phyloP scores from a whole-genome alignment of 2,888 invertebrate species.

The Nymphalis polychloros region DNA sequence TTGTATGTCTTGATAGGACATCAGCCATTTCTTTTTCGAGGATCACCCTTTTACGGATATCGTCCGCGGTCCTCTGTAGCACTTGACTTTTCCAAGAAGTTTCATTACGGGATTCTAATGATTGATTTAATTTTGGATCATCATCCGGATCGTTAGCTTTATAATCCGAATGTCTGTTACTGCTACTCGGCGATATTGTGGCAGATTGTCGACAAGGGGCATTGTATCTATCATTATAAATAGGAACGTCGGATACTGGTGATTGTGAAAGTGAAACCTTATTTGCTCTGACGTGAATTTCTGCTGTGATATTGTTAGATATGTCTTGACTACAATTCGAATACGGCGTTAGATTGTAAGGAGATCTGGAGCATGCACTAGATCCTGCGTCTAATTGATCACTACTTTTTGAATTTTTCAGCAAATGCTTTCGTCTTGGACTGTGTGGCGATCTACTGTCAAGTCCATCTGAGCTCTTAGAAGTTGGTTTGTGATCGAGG shows the following conservation, averaged over 20 bases:
- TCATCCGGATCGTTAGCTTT: conserved; percentile 58
- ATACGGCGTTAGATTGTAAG: conserved; percentile 46
- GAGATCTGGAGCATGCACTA: conserved; percentile 59
- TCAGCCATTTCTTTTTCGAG: conserved; percentile 71
- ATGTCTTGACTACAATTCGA: conserved; percentile 49
- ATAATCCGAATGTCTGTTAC: conserved; percentile 51
- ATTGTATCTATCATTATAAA: conserved; percentile 58
- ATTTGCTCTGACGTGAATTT: conserved; percentile 74
- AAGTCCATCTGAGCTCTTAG: conserved; percentile 78
- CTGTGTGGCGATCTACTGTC: conserved; percentile 62
- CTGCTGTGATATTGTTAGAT: conserved; percentile 70
- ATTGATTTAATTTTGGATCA: conserved; percentile 45
- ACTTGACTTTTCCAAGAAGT: conserved; percentile 75
- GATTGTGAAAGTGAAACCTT: conserved; percentile 68
- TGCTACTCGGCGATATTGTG: conserved; percentile 60
- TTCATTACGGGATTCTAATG: conserved; percentile 48
- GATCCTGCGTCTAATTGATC: conserved; percentile 71
- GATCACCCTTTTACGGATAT: conserved; percentile 67
- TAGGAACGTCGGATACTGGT: conserved; percentile 63
- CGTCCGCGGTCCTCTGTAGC: conserved; percentile 73
- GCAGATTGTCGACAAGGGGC: conserved; percentile 66
- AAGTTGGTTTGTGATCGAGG: conserved; percentile 67
- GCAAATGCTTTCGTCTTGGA: conserved; percentile 58
- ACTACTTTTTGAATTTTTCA: conserved; percentile 71
- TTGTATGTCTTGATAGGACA: conserved; percentile 55